A percentile compares a stretch with the other conserved stretches of the same genome.
Conservation (phyloP, 2,113 vertebrate genomes). For the Limanda limanda region DNA sequence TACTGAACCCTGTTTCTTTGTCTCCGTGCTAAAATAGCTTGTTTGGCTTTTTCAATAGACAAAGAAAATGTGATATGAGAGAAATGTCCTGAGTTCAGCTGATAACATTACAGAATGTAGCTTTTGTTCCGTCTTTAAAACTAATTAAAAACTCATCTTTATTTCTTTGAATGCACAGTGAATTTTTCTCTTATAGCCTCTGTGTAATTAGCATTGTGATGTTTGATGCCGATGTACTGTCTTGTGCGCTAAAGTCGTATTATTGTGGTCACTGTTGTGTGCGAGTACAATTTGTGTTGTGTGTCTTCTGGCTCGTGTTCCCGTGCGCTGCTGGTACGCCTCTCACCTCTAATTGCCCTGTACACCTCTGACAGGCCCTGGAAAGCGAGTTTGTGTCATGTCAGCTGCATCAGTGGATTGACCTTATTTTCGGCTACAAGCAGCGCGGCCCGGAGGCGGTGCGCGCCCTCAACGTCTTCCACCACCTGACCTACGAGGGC, state of each 20-base stretch:
- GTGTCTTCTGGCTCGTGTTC: slow-evolving; percentile 31
- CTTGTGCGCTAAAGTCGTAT: slow-evolving; percentile 2
- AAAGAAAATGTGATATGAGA: slow-evolving; percentile 39
- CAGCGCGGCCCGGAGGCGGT: slow-evolving; percentile 97
- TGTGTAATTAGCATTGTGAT: slow-evolving; percentile 2
- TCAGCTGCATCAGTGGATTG: slow-evolving; percentile 99
- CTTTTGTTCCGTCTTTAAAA: not conserved
- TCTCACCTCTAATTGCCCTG: slow-evolving; percentile 77
- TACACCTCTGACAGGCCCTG: slow-evolving; percentile 88
- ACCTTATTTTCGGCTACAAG: slow-evolving; percentile 99
- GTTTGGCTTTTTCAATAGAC: slow-evolving; percentile 24
- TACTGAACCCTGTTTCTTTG: slow-evolving; percentile 53
- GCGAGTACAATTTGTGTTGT: slow-evolving; percentile 45
- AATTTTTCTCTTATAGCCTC: not conserved
- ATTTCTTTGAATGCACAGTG: not conserved
- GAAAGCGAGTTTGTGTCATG: slow-evolving; percentile 99
- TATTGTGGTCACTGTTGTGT: slow-evolving; percentile 28
- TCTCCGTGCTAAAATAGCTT: slow-evolving; percentile 40
- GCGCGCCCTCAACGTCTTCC: slow-evolving; percentile 97
- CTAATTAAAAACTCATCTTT: no score
- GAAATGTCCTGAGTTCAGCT: slow-evolving; percentile 2
- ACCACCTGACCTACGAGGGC: slow-evolving; percentile 96
- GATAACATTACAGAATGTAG: slow-evolving; percentile 2
- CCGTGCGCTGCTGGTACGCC: slow-evolving; percentile 37
- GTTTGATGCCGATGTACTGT: slow-evolving; percentile 4